Evolutionary conservation across 2,113 vertebrate genomes (phyloP), one percentile per base, ranked within the genome.

Genomic region (Coptodon bakossiorum): DNA sequence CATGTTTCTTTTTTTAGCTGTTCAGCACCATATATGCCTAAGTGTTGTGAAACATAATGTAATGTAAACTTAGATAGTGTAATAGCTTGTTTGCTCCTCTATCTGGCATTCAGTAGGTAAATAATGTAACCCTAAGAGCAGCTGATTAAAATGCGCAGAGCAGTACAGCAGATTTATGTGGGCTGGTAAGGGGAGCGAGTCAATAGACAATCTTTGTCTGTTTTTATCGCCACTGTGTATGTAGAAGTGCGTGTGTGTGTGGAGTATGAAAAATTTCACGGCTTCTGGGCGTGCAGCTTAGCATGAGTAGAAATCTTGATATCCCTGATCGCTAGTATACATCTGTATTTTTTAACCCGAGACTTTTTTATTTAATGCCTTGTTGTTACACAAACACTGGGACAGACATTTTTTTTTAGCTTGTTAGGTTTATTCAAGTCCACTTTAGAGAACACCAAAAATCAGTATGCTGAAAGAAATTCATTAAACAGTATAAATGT

Each of bases 41-140:
- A 89, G 85, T 89, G 88, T 88, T 92, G 80, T 90, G 83, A 71
- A 88, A 91, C 90, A 84, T 91, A 88, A 92, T 90, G 88, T 57
- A 88, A 93, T 93, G 91, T 94, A 93, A 94, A 94, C 90, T 43
- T 83, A 86, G 93, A 95, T 94, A 87, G 92, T 87, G 90, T 94
- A 93, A 94, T 94, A 84, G 91, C 88, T 91, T 93, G 91, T 94
- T 92, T 93, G 90, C 89, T 86, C 81, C 88, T 88, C 84, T 86
- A 82, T 87, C 89, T 80, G 89, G 85, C 78, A 76, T 92, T 92
- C 81, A 78, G 81, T 57, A 83, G 79, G 89, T 93, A 94, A 95
- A 95, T 93, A 95, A 92, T 80, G 31, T 88, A 80, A 87, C 85
- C 90, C 92, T 92, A 90, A 92, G 88, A 91, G 93, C 83, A 84